Evolutionary conservation across 2,113 vertebrate genomes (phyloP).

Genomic region (Tor tambroides): DNA sequence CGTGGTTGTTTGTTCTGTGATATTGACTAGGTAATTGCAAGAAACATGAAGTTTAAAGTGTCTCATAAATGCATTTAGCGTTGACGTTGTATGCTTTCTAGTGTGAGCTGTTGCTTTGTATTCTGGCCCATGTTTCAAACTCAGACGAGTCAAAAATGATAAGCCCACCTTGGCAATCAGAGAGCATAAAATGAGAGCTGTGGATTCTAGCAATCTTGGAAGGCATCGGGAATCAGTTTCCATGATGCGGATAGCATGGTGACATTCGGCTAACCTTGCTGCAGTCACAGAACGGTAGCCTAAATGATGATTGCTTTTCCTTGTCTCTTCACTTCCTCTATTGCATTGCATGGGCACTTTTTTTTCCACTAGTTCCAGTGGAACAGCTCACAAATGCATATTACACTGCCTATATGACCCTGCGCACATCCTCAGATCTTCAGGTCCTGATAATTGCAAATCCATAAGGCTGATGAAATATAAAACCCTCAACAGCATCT

Average conservation of each 20-base stretch:
- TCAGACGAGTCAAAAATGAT: constrained; percentile 14
- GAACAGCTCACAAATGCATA: constrained; percentile 30
- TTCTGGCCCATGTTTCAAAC: constrained; percentile 39
- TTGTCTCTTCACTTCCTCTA: constrained; percentile 67
- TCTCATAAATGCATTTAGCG: neutral
- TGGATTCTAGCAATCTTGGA: constrained; percentile 57
- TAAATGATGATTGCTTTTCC: constrained; percentile 77
- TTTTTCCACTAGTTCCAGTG: constrained; percentile 43
- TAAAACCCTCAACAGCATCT: neutral
- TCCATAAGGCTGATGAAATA: neutral
- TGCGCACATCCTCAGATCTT: neutral
- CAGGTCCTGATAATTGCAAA: constrained; percentile 26
- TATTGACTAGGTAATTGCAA: constrained; percentile 9
- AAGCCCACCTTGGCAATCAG: constrained; percentile 20
- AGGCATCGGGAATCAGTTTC: constrained; percentile 70
- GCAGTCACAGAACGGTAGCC: constrained; percentile 61
- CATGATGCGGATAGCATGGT: constrained; percentile 59
- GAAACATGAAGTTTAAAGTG: neutral
- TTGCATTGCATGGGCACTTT: constrained; percentile 37
- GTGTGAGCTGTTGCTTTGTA: constrained; percentile 55
- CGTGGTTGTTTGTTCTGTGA: neutral
- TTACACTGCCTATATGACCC: neutral
- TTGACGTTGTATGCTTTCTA: neutral
- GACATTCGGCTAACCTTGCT: constrained; percentile 67
- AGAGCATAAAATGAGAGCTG: constrained; percentile 37